Percentiles rank a stretch among this genome's conserved stretches.
Conservation (phyloP, 2,797 vertebrate genomes). For the Characodon lateralis region DNA sequence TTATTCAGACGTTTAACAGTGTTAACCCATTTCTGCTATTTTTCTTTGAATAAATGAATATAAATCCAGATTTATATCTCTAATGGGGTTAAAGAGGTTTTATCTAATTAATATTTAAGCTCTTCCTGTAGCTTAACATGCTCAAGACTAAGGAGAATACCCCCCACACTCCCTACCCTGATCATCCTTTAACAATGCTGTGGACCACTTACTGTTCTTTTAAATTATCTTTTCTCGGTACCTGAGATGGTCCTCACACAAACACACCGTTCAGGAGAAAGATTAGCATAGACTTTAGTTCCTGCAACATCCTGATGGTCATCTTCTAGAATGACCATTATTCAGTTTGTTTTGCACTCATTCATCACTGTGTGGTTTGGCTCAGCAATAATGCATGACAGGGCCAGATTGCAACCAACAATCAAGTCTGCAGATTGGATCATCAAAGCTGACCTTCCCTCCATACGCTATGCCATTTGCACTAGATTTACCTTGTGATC, state of each 20-base stretch:
- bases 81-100: not conserved
- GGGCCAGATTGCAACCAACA: not conserved
- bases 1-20: not conserved
- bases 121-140: not conserved
- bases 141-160: not conserved
- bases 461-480: not conserved
- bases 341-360: not conserved
- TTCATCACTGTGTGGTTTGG: not conserved
- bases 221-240: not conserved
- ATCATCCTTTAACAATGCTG: not conserved
- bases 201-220: not conserved
- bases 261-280: not conserved
- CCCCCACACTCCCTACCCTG: not conserved
- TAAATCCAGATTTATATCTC: not conserved
- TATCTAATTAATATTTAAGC: not conserved
- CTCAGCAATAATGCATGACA: no score
- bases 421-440: not conserved
- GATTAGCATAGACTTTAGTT: not conserved
- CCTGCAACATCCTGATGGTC: not conserved
- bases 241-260: not conserved
- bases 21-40: not conserved
- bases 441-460: not conserved
- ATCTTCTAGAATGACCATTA: not conserved
- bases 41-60: not conserved
- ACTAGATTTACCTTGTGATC: not conserved